Evolutionary conservation across 2,113 vertebrate genomes (phyloP), one percentile per base, ranked within the genome.

Genomic region (Plestiodon gilberti): DNA sequence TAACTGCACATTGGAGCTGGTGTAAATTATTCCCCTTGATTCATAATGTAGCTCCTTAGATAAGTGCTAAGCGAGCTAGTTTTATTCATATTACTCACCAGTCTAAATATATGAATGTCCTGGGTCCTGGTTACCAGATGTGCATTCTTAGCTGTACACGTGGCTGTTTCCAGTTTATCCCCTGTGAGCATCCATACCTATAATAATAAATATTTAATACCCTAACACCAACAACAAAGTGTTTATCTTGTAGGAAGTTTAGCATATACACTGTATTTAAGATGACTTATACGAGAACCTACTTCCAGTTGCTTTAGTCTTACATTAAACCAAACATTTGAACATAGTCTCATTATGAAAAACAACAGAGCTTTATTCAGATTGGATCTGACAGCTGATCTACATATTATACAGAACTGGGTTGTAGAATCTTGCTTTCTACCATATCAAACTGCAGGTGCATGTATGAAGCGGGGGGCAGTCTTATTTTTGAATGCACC

Each of bases 181-280:
- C 99, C 99, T 0, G 99, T 99, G 91, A 99, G 96, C 99, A 99
- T 99, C 99, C 99, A 99, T 52, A 99, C 99, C 99, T 99, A 88
- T n/a, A 92, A 79, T 40, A 30, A 82, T 74, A 65, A n/a, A 89
- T 43, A 84, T 62, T 90, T 59, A 25, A 33, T 23, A 73, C 52
- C n/a, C 6, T 3, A 1, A 14, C n/a, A 84, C 77, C 75, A 88
- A 86, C 0, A 86, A 43, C 35, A 81, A 43, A 65, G 57, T 23
- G 88, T 57, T 69, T 69, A 35, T 43, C 43, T 20, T 57, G 23
- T 78, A 30, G 75, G 14, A 69, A 78, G 11, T 30, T 85, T 38
- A 85, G 23, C 28, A 69, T 28, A 78, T 69, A 28, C 9, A 22
- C 13, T 65, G 17, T 84, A 38, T 69, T 69, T 57, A 69, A 30